Base-by-base conservation (phyloP, 2,113 vertebrate species). In the Lonchura striata region DNA sequence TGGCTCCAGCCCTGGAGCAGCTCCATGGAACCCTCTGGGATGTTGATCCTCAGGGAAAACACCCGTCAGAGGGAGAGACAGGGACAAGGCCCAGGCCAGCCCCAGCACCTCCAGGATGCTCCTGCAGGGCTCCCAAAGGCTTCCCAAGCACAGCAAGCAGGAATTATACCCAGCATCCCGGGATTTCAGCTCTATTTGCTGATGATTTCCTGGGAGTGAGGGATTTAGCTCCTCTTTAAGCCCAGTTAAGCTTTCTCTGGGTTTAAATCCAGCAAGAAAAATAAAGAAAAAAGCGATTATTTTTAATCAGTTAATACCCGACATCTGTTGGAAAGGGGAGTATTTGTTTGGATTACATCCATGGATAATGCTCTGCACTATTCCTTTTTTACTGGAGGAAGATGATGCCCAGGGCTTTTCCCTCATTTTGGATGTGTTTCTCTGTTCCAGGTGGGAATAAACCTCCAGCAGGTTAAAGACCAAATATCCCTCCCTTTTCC, bases 161-260 rank as follows among this genome's bases (percentile, higher is more conserved):
- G 77, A 79, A 68, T 95, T 78, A 59, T 3, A 68, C 0, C 6
- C 4, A 4, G 44, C 69, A 18, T 31, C 82, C 65, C 13, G 1
- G 86, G 77, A 71, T 84, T 89, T 53, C 54, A 61, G 74, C 70
- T 78, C 53, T 59, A 86, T 91, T 75, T 95, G 49, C 74, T 23
- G 56, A 82, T 3, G 70, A 75, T 92, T 96, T 89, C 74, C 78
- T 50, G 39, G 60, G 46, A 83, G 35, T 49, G 56, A 91, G 18
- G 61, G 92, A 82, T 91, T 94, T 90, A 96, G 70, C 88, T 90
- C 82, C 50, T 59, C 85, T 91, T 72, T 96, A 96, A 91, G 84
- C 88, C 85, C 83, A 84, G 71, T 90, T 92, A 95, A 94, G 90
- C 90, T 94, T 95, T 95, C 63, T 59, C 79, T 41, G 85, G 61